A percentile compares a stretch with the other conserved stretches of the same genome.
Evolutionary conservation across 64 coral and sea anemone genomes (phyloP).

Genomic region (Acropora tenuis): DNA sequence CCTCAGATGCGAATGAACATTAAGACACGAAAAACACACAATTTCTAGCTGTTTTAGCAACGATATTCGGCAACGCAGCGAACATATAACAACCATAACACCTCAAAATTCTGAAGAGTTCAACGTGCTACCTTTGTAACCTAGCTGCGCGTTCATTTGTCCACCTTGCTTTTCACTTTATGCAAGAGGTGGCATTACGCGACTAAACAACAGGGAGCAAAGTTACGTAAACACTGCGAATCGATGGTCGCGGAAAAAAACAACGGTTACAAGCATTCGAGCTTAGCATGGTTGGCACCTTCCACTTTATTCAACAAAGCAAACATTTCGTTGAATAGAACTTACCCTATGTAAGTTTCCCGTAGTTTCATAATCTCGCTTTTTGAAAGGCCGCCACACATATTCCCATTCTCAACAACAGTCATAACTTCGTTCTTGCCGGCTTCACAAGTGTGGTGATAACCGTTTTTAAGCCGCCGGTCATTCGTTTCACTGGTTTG

Average conservation of each 20-base stretch:
- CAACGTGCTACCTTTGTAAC: neutral
- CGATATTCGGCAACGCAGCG: neutral
- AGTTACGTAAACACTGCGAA: too few relatives aligned
- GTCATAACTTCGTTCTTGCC: neutral
- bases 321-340: neutral
- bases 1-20: too few relatives aligned
- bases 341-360: constrained; percentile 14
- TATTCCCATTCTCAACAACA: neutral
- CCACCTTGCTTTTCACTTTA: neutral
- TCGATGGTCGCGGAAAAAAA: too few relatives aligned
- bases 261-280: too few relatives aligned
- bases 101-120: too few relatives aligned
- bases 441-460: neutral
- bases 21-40: too few relatives aligned
- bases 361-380: constrained; percentile 15
- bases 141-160: neutral
- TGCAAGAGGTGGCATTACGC: neutral
- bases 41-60: too few relatives aligned
- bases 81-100: neutral
- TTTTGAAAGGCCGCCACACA: neutral
- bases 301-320: neutral
- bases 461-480: neutral
- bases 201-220: too few relatives aligned
- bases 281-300: too few relatives aligned
- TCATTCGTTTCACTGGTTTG: neutral